Evolutionary conservation across 2,888 invertebrate genomes (phyloP).

Genomic region (Coremacera marginata): DNA sequence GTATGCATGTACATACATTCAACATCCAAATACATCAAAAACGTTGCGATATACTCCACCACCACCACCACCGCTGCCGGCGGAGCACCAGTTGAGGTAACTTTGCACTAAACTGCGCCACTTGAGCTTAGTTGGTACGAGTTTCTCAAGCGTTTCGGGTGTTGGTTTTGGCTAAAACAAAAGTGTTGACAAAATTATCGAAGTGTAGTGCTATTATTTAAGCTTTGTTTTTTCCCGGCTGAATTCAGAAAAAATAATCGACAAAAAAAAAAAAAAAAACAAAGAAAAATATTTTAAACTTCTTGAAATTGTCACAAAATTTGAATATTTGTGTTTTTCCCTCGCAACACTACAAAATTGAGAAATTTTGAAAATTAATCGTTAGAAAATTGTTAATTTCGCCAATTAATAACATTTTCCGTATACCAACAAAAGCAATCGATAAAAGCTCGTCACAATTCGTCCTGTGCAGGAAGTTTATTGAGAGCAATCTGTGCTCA

Average conservation of each 20-base stretch:
- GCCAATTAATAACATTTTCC: not conserved
- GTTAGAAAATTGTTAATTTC: slow-evolving; percentile 19
- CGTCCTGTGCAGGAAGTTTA: not conserved
- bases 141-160: slow-evolving; percentile 51
- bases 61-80: slow-evolving; percentile 23
- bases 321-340: not conserved
- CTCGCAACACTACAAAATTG: slow-evolving; percentile 3
- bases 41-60: slow-evolving; percentile 9
- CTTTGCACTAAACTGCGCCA: slow-evolving; percentile 43
- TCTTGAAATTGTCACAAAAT: slow-evolving; percentile 13
- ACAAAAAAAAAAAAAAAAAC: not conserved
- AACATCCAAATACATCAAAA: slow-evolving; percentile 11
- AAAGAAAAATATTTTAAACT: not conserved
- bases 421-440: slow-evolving; percentile 32
- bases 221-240: not conserved
- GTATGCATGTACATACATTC: not conserved
- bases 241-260: not conserved
- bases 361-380: slow-evolving; percentile 1
- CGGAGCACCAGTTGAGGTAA: slow-evolving; percentile 22
- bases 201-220: not conserved
- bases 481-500: slow-evolving; percentile 1
- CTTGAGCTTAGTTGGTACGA: slow-evolving; percentile 49
- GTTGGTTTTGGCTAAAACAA: slow-evolving; percentile 28
- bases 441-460: slow-evolving; percentile 25
- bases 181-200: slow-evolving; percentile 7